Evolutionary conservation across 2,888 invertebrate species (phyloP), one percentile per base, ranked within the genome.

Genomic region (Pseudolycoriella hygida): DNA sequence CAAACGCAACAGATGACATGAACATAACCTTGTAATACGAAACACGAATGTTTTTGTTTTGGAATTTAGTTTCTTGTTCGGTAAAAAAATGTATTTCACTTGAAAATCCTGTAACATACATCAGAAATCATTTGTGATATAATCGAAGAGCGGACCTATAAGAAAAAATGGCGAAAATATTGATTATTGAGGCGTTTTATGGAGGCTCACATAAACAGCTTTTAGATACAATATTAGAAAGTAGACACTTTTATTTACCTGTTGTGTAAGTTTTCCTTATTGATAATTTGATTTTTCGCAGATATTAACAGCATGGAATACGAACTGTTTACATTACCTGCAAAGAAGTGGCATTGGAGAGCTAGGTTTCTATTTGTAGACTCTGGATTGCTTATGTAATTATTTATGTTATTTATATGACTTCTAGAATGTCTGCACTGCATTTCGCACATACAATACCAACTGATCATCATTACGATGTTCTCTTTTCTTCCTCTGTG

Each of bases 331-430:
- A 73, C 73, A 39, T 61, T 82, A 56, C 67, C 75, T 2, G 76
- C 76, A 6, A 81, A 79, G 55, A 83, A 83, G 57, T 84, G 82
- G 82, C 82, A 79, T 53, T 84, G 82, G 83, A 62, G 77, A 46
- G 78, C 82, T 0, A n/a, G n/a, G n/a, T n/a, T n/a, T n/a, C n/a
- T n/a, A n/a, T n/a, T n/a, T n/a, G n/a, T n/a, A n/a, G n/a, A n/a
- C n/a, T n/a, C n/a, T n/a, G n/a, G n/a, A n/a, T n/a, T n/a, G n/a
- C n/a, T n/a, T n/a, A n/a, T n/a, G n/a, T n/a, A n/a, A n/a, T n/a
- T n/a, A n/a, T n/a, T n/a, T n/a, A n/a, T n/a, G n/a, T n/a, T n/a
- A n/a, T n/a, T n/a, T n/a, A n/a, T n/a, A n/a, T n/a, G n/a, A n/a
- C n/a, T n/a, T n/a, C n/a, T n/a, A 61, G 82, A 42, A 77, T 77